Conservation (phyloP, 2,888 invertebrate genomes). For the Steinernema scapterisci region DNA sequence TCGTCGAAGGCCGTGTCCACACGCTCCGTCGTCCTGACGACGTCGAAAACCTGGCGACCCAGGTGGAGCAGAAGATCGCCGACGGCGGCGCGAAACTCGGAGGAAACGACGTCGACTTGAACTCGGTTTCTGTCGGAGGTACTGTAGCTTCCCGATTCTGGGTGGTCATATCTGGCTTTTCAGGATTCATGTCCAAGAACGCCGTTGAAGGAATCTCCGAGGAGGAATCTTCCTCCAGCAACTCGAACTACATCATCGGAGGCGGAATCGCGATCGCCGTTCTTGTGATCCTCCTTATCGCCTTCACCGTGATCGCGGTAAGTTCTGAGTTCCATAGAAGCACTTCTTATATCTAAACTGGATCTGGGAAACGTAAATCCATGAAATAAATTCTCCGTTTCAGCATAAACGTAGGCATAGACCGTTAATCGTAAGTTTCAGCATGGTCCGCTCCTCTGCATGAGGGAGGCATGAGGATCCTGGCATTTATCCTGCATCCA, state of each 20-base stretch:
- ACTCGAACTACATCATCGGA: constrained; percentile 47
- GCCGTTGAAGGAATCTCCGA: constrained; percentile 33
- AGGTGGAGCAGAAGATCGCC: constrained; percentile 46
- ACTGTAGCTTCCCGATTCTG: background rate
- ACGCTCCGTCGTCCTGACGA: constrained; percentile 44
- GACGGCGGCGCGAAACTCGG: constrained; percentile 42
- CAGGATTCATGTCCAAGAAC: constrained; percentile 41
- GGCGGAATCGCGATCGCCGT: constrained; percentile 47
- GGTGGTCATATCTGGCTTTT: background rate
- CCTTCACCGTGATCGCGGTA: constrained; percentile 50
- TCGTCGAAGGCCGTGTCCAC: constrained; percentile 48
- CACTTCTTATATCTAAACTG: background rate
- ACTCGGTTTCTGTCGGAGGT: constrained; percentile 39
- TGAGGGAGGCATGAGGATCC: background rate
- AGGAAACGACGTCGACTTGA: constrained; percentile 45
- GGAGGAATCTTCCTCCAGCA: constrained; percentile 36
- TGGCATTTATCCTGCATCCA: background rate
- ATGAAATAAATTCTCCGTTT: background rate
- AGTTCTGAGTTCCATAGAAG: background rate
- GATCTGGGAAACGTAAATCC: background rate
- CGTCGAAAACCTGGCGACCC: constrained; percentile 39
- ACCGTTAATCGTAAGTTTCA: constrained; percentile 19
- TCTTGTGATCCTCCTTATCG: constrained; percentile 46
- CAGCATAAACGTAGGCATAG: constrained; percentile 8
- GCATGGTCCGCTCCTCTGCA: background rate